These are phyloP conservation scores for Limnothrissa miodon DNA, from an alignment of 2,113 vertebrate species.

Conservation along the genomic window DNA sequence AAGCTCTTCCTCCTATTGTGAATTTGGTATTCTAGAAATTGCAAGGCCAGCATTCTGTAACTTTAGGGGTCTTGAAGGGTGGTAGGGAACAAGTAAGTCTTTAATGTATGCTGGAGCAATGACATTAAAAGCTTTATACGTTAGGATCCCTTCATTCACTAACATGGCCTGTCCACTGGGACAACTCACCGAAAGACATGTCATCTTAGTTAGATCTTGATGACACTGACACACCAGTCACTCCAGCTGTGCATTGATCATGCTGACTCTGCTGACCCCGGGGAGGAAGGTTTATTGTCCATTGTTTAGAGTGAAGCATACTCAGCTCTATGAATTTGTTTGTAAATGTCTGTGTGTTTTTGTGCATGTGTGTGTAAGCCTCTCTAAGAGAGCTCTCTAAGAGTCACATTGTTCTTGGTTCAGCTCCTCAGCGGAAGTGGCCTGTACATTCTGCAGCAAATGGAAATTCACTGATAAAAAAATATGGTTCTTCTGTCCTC, in stretches of 20 bases:
- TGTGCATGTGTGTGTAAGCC: not conserved
- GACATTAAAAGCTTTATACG: no score
- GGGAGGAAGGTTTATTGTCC: not conserved
- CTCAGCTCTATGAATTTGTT: not conserved
- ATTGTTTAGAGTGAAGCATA: slow-evolving; percentile 4
- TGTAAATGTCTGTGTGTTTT: not conserved
- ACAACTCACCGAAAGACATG: no score
- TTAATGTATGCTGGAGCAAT: no score
- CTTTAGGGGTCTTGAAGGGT: no score
- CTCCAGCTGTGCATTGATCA: not conserved
- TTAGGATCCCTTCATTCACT: no score
- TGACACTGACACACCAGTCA: not conserved
- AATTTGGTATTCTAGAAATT: no score
- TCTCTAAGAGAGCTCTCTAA: not conserved
- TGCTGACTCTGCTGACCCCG: not conserved
- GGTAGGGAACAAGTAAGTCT: no score
- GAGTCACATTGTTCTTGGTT: not conserved
- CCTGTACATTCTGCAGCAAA: not conserved
- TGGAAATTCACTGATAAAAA: not conserved
- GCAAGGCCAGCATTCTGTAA: no score
- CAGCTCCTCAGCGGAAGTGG: not conserved
- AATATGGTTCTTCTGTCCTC: not conserved
- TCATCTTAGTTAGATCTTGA: not conserved
- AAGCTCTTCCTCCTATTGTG: no score
- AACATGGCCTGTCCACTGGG: no score